Conservation (phyloP, 2,113 vertebrate genomes). For the Ovis aries region DNA sequence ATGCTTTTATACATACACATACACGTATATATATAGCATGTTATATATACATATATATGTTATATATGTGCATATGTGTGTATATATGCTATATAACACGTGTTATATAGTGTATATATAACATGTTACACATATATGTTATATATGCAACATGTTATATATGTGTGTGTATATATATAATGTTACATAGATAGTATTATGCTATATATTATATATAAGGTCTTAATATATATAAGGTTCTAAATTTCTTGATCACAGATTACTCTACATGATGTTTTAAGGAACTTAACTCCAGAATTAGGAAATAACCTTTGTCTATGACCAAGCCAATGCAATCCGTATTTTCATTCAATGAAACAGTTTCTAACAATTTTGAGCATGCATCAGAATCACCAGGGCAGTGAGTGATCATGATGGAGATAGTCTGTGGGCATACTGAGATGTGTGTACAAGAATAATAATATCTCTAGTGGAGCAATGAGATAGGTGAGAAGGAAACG, state of each 20-base stretch:
- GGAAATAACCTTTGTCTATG: not conserved
- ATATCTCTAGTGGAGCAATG: not conserved
- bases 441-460: not conserved
- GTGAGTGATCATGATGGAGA: not conserved
- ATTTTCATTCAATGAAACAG: not conserved
- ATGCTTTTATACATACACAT: not conserved
- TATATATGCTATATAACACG: no score
- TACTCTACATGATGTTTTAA: not conserved
- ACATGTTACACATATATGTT: not conserved
- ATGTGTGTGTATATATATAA: not conserved
- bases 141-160: not conserved
- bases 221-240: not conserved
- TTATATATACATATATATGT: not conserved
- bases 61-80: no score
- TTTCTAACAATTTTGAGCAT: not conserved
- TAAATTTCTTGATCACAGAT: not conserved
- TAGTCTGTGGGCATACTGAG: not conserved
- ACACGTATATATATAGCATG: not conserved
- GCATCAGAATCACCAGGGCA: not conserved
- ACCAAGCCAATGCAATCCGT: not conserved
- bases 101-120: not conserved
- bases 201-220: not conserved
- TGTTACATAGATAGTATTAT: not conserved
- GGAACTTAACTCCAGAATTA: not conserved
- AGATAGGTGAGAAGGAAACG: not conserved